Evolutionary conservation across 2,797 vertebrate genomes (phyloP), one percentile per base, ranked within the genome.

Genomic region (Apogon talboti): DNA sequence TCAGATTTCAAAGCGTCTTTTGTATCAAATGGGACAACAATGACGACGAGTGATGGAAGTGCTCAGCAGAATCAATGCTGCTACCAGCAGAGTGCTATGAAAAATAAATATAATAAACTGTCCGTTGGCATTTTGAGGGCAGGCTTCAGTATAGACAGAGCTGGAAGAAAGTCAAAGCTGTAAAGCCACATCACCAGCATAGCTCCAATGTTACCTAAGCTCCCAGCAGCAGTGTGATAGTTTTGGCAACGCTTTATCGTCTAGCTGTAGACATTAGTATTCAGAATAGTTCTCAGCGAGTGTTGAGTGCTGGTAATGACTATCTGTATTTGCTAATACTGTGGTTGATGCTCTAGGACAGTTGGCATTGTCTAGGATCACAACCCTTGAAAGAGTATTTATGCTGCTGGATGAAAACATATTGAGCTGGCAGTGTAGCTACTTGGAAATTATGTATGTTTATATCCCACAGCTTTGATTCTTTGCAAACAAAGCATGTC

Each of bases 381-480:
- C 75, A 73, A 33, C 24, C 52, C 73, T 66, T 66, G 72, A 84
- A 79, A 74, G 47, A 68, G 43, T 62, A 70, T 81, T 85, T 71
- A 57, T 60, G 16, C 18, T 56, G 67, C 40, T 71, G 60, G 43
- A 80, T 67, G 70, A 70, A 65, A 79, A 70, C 62, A 62, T 63
- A 63, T 71, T 55, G 60, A 53, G 55, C 70, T 73, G 75, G 43
- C 59, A 42, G 49, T 71, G 68, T 60, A 58, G 51, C 67, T 68
- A 35, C 45, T 74, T 62, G 45, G 55, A 76, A 72, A 74, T 66
- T 12, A 72, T 76, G 43, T 66, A 61, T 74, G 71, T 77, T 80
- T 68, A 66, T 59, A 58, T 65, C 42, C 45, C 44, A 54, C n/a
- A 5, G 4, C 77, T 89, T 80, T 82, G 59, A 79, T 82, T 87